Evolutionary conservation across 2,888 invertebrate genomes (phyloP), one percentile per base, ranked within the genome.

Genomic region (Himalopsyche anomala): DNA sequence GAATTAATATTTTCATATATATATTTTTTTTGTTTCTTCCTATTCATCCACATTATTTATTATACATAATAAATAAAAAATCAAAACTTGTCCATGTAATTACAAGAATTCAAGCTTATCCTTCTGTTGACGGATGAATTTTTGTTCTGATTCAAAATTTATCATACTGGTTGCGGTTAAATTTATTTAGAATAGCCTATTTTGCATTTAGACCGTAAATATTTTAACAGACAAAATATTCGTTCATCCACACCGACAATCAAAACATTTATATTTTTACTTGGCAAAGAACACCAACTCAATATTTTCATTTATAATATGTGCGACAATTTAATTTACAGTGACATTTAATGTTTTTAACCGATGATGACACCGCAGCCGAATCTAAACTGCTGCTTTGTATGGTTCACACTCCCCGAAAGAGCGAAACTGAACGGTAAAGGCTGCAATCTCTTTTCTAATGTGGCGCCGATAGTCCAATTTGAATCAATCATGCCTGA

Each of bases 351-450:
- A 74, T 38, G 74, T 74, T 74, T 74, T 89, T 96, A 98, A 91
- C 99, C 99, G 90, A 99, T 97, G 91, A 99, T 96, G 90, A 99
- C 95, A 87, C 99, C 99, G 90, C 98, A 96, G 89, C 99, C 99
- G 90, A 99, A 96, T 92, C 97, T 96, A 92, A 98, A 98, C 91
- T 97, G 96, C 91, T 96, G 96, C 92, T 99, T 99, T 87, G 95
- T 95, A 91, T 99, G 99, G 94, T 98, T 99, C 90, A 98, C 94
- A 92, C 97, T 95, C 85, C 98, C 99, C 89, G 98, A 98, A 69
- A 99, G 94, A 6, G 97, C 96, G 90, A 99, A 96, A 11, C 98
- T 97, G 92, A 99, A 98, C 81, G 99, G 99, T 90, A 99, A 93
- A 0, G 99, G 99, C 89, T 95, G 95, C 69, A 99, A 93, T 91